Evolutionary conservation across 1,140 invertebrate genomes (phyloP).

Genomic region (Lethrus apterus): DNA sequence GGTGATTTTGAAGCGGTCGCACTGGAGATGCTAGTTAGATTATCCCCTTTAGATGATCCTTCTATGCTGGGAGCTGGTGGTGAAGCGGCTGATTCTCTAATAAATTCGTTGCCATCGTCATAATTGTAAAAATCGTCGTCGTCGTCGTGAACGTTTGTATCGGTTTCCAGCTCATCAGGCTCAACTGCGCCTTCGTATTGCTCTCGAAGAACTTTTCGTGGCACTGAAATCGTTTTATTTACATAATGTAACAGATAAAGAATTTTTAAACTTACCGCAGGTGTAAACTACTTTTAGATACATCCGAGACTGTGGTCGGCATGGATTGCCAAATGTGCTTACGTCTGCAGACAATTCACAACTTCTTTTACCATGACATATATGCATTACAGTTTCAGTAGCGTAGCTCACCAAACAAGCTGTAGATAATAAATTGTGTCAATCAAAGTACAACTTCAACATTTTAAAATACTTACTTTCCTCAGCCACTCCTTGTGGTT

Average conservation of each 20-base stretch:
- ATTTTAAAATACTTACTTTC: slow-evolving; percentile 82
- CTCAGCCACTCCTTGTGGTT: slow-evolving; percentile 74
- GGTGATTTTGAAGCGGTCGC: slow-evolving; percentile 21
- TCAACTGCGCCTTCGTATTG: slow-evolving; percentile 66
- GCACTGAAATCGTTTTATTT: slow-evolving; percentile 52
- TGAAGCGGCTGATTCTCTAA: slow-evolving; percentile 36
- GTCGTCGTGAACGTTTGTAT: slow-evolving; percentile 32
- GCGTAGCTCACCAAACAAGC: slow-evolving; percentile 81
- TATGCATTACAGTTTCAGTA: slow-evolving; percentile 79
- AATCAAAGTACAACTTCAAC: slow-evolving; percentile 34
- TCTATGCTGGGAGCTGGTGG: slow-evolving; percentile 31
- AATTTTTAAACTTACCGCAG: slow-evolving; percentile 70
- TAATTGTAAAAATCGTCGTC: slow-evolving; percentile 43
- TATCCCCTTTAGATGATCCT: slow-evolving; percentile 23
- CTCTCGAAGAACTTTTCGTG: slow-evolving; percentile 72
- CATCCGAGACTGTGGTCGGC: slow-evolving; percentile 71
- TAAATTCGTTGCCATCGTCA: slow-evolving; percentile 44
- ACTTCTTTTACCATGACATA: slow-evolving; percentile 79
- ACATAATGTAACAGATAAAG: slow-evolving; percentile 4
- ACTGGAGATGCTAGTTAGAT: slow-evolving; percentile 27
- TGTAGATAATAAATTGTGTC: slow-evolving; percentile 46
- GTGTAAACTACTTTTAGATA: slow-evolving; percentile 90
- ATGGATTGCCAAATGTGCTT: slow-evolving; percentile 80
- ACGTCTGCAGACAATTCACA: slow-evolving; percentile 76
- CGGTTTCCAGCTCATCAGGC: slow-evolving; percentile 56